phyloP scores from a whole-genome alignment of 2,113 vertebrate species.

The Struthidea cinerea region DNA sequence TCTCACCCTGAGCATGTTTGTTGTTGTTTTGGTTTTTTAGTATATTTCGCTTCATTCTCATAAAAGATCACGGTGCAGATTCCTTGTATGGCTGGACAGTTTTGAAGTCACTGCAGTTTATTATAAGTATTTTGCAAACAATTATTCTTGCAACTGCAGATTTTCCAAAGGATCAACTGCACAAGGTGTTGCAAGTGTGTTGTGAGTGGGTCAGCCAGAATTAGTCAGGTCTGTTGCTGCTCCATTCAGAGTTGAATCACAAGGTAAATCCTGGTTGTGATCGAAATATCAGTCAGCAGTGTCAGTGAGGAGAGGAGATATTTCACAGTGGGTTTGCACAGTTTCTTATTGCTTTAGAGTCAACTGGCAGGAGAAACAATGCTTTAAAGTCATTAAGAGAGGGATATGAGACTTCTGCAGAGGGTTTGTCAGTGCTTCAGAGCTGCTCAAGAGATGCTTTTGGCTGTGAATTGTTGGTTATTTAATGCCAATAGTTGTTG shows the following conservation, averaged over 20 bases:
- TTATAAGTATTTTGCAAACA: background rate
- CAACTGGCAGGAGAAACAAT: background rate
- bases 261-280: background rate
- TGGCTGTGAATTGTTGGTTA: background rate
- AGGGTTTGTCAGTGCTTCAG: background rate
- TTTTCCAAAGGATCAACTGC: background rate
- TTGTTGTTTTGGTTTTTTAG: background rate
- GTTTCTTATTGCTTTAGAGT: background rate
- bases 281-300: background rate
- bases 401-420: too few species aligned
- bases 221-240: background rate
- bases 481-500: background rate
- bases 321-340: background rate
- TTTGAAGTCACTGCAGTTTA: background rate
- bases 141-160: fast-evolving
- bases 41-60: fast-evolving
- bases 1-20: too few species aligned
- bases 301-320: background rate
- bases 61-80: fast-evolving
- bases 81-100: background rate
- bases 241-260: background rate
- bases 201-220: background rate
- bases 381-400: background rate
- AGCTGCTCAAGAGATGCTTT: background rate
- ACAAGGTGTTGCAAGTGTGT: fast-evolving